Evolutionary conservation across 1,140 invertebrate species (phyloP), one percentile per base, ranked within the genome.

Genomic region (Bombyx mori): DNA sequence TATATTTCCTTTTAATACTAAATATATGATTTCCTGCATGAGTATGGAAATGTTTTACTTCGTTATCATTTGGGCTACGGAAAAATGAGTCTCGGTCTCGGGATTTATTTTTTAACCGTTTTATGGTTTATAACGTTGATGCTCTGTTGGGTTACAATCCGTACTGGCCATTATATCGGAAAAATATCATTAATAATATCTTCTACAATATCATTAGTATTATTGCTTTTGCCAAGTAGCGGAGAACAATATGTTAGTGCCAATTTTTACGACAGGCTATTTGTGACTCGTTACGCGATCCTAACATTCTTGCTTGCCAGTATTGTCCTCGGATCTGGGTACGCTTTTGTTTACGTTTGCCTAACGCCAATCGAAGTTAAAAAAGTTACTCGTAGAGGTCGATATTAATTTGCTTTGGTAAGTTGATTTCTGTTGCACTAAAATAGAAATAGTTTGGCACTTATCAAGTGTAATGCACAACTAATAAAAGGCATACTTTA

Each of bases 261-360:
- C 63, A 77, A 82, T 65, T 80, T 85, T 73, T 86, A 86, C 55
- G 83, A 88, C 67, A 79, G 66, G 62, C 61, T 80, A 52, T 82
- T 72, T 58, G 62, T 86, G 53, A 62, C 74, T 42, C 71, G 81
- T 58, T 80, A 77, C 52, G 63, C 63, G 49, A 73, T 79, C 45
- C 68, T 88, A 43, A 66, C 71, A 42, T 69, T 82, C 44, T 61
- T 88, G 63, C 18, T 79, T 43, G 47, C 79, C 26, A 76, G 81
- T 65, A 49, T 68, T 57, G 47, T 79, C 12, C 60, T 71, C 35
- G 77, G 79, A 42, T 59, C 65, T 60, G 67, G 65, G 48, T 85
- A 72, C 56, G 75, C 66, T 66, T 75, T 87, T 54, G 58, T 79
- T 54, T 66, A 79, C 66, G 60, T 73, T 44, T 86, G 82, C 57